Base-by-base conservation (phyloP, 2,888 invertebrate genomes). In the Deilephila porcellus region DNA sequence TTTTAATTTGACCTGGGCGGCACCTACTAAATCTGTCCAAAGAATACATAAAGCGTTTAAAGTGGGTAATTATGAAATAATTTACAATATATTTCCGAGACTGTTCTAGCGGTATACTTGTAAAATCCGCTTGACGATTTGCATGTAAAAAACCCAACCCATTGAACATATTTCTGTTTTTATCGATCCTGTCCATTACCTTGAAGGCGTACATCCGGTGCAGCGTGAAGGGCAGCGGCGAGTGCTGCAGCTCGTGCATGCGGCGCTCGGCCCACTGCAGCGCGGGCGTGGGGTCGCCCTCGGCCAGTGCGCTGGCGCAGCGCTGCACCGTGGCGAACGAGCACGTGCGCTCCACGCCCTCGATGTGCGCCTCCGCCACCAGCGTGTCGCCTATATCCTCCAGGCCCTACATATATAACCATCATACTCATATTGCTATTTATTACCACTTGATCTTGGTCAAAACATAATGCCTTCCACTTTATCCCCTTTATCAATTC, bases 331-430 rank as follows among this genome's bases (percentile, higher is more conserved):
- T 80, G 34, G 94, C 94, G 76, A 94, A 94, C 32, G 92, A 90
- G 75, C 93, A 93, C 0, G 92, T 89, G 0, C 93, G 88, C 79
- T 93, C 93, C 59, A 92, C 93, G 1, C 89, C 86, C 0, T 86
- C 83, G 20, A 93, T 86, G 17, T 86, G 79, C 0, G 90, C 95
- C 97, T 99, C 94, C 0, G 82, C 74, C 1, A 93, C 91, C 60
- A 95, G 87, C 4, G 97, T 96, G 85, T 98, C 98, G 3, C 98
- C 99, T 56, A 99, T 98, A 73, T 98, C 98, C 80, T 98, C 96
- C 96, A 98, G 96, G 63, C 99, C 93, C 94, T 94, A 14, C 19
- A 60, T 94, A 14, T 11, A 52, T 7, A 70, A 20, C 6, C 25
- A 34, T 20, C 0, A 17, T 29, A n/a, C 29, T 19, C 6, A 1